Evolutionary conservation across 1,140 invertebrate genomes (phyloP).

Genomic region (Heliothis subflexa): DNA sequence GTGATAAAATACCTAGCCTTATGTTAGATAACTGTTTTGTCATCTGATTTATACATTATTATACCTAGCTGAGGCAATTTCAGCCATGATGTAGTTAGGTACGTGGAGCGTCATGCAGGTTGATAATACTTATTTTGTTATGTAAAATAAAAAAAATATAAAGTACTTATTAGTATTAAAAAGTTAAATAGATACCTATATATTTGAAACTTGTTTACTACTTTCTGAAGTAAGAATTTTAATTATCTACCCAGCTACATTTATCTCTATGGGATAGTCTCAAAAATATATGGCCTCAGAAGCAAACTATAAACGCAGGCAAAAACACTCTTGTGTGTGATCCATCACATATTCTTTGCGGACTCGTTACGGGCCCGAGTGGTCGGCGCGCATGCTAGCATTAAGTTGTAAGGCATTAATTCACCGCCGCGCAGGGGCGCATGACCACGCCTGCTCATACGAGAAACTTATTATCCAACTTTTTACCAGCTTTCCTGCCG

Average conservation of each 20-base stretch:
- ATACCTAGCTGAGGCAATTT: no score
- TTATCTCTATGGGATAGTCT: neutral
- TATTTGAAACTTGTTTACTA: no score
- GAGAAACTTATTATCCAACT: constrained; percentile 65
- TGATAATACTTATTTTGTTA: no score
- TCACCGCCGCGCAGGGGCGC: constrained; percentile 68
- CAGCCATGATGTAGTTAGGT: no score
- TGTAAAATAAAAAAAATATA: no score
- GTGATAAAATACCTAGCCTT: constrained; percentile 5
- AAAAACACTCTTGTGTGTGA: constrained; percentile 1
- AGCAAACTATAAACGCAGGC: neutral
- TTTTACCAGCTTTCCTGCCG: constrained; percentile 47
- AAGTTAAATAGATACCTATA: no score
- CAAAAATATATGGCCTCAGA: neutral
- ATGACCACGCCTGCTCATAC: constrained; percentile 66
- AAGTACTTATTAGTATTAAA: no score
- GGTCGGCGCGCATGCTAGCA: constrained; percentile 72
- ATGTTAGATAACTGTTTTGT: no score
- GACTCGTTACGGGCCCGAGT: constrained; percentile 69
- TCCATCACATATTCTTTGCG: constrained; percentile 59
- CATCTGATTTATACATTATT: no score
- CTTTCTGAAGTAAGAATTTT: no score
- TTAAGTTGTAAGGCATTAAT: constrained; percentile 80
- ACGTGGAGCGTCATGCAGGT: no score
- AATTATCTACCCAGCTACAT: no score